These are phyloP conservation scores for Pocota personata DNA, from an alignment of 2,888 invertebrate species.

Conservation along the genomic window DNA sequence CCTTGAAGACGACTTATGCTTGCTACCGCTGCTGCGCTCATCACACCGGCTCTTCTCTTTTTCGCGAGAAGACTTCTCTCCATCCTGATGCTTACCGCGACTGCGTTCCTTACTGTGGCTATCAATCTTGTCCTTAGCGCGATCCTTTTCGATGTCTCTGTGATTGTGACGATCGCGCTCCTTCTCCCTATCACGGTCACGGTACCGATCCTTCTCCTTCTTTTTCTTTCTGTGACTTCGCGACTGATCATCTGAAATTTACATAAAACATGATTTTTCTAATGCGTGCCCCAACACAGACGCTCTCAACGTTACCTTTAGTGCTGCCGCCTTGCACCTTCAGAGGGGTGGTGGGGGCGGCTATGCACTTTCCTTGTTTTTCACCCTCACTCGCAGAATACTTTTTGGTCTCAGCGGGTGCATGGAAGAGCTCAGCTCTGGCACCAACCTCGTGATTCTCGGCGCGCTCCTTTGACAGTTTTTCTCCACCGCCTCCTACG, in stretches of 20 bases:
- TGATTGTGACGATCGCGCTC: slow-evolving; percentile 64
- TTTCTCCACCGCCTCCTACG: slow-evolving; percentile 64
- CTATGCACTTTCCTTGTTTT: slow-evolving; percentile 38
- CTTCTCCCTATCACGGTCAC: slow-evolving; percentile 74
- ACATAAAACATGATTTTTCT: background rate
- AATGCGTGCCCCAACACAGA: background rate
- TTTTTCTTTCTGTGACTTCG: slow-evolving; percentile 82
- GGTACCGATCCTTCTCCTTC: slow-evolving; percentile 80
- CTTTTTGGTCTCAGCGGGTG: slow-evolving; percentile 58
- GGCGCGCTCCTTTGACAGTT: slow-evolving; percentile 71
- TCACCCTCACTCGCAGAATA: slow-evolving; percentile 51
- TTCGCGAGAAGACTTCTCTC: slow-evolving; percentile 52
- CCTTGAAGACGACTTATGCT: slow-evolving; percentile 69
- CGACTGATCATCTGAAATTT: slow-evolving; percentile 74
- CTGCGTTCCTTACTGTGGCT: slow-evolving; percentile 38
- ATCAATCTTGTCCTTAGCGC: slow-evolving; percentile 49
- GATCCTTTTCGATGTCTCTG: slow-evolving; percentile 48
- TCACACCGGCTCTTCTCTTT: slow-evolving; percentile 75
- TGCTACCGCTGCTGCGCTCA: slow-evolving; percentile 63
- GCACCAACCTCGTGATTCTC: slow-evolving; percentile 51
- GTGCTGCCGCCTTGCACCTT: slow-evolving; percentile 48
- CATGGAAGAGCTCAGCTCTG: slow-evolving; percentile 57
- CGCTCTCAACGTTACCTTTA: slow-evolving; percentile 40
- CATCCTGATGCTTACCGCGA: slow-evolving; percentile 49
- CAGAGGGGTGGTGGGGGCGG: slow-evolving; percentile 21